Base-by-base conservation (phyloP, 2,888 invertebrate species). In the Ochlodes sylvanus region DNA sequence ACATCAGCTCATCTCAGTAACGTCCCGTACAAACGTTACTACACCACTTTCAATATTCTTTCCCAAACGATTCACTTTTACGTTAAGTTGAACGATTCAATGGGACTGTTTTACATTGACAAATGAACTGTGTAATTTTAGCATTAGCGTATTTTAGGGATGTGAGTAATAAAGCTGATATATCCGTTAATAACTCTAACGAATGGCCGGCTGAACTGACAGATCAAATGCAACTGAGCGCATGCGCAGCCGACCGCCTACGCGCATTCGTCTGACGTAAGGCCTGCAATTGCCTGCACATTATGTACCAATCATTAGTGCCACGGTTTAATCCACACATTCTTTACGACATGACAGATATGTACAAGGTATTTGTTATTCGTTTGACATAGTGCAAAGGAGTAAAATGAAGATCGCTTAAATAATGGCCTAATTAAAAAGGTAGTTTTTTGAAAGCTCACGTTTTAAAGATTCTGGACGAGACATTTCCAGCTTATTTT, bases 211-310 rank as follows among this genome's bases (percentile, higher is more conserved):
- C 15, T 19, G 42, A 47, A 32, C 34, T 44, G 60, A 17, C 60
- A 55, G 60, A 67, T 61, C 54, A 32, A 60, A 67, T 67, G 67
- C 67, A 67, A 55, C 41, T 65, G 44, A n/a, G 7, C 15, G 27
- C 34, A 38, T 27, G 27, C 27, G 10, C 38, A 3, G 27, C 19
- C 34, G 19, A 14, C 63, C 69, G 68, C 76, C 70, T 75, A 72
- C 77, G 69, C 75, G 69, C 69, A 69, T 34, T 9, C 75, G 73
- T 72, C 76, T 87, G 84, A 86, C 82, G 85, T 84, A 81, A 85
- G 76, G 70, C 69, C 71, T 85, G 81, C 84, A 83, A 77, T 78
- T 76, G 76, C 73, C 75, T 82, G 79, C 85, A 81, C 73, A 74
- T 76, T 76, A 69, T 55, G 41, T 67, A 73, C 76, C 62, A 70